These are phyloP conservation scores for Bergia sp. DNA, from an alignment of 92 coral and sea anemone genomes.

Conservation along the genomic window DNA sequence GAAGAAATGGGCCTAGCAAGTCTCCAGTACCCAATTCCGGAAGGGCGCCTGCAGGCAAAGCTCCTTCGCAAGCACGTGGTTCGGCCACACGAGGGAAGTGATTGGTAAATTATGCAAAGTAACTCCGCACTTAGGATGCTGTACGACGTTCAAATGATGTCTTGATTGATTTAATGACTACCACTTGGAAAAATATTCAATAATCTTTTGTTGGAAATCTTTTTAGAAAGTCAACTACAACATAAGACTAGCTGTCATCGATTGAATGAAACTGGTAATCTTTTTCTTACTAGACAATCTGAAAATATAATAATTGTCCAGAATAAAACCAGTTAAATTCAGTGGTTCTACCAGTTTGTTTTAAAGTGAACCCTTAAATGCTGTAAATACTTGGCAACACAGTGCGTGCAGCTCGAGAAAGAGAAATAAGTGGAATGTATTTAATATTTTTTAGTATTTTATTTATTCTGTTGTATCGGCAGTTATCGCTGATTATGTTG, in stretches of 20 bases:
- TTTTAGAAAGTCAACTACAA: background rate
- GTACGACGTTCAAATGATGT: background rate
- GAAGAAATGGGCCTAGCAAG: slow-evolving; percentile 51
- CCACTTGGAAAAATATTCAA: background rate
- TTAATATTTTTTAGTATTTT: too few relatives aligned
- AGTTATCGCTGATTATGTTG: too few relatives aligned
- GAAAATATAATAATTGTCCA: too few relatives aligned
- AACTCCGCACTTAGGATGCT: background rate
- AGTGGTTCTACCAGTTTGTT: background rate
- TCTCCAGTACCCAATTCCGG: slow-evolving; percentile 15
- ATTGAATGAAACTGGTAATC: too few relatives aligned
- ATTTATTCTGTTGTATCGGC: too few relatives aligned
- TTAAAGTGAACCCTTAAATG: background rate
- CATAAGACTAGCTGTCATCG: background rate
- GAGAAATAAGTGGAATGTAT: background rate
- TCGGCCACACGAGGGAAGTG: slow-evolving; percentile 6
- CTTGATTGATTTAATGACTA: background rate
- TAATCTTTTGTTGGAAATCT: too few relatives aligned
- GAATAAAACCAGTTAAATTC: too few relatives aligned
- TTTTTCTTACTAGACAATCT: background rate
- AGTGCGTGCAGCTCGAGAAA: background rate
- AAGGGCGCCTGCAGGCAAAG: slow-evolving; percentile 6
- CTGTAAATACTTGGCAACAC: background rate
- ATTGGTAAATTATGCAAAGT: background rate
- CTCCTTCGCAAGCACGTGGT: background rate